phyloP scores from a whole-genome alignment of 2,888 invertebrate species.

The Drosophila hamatofila region DNA sequence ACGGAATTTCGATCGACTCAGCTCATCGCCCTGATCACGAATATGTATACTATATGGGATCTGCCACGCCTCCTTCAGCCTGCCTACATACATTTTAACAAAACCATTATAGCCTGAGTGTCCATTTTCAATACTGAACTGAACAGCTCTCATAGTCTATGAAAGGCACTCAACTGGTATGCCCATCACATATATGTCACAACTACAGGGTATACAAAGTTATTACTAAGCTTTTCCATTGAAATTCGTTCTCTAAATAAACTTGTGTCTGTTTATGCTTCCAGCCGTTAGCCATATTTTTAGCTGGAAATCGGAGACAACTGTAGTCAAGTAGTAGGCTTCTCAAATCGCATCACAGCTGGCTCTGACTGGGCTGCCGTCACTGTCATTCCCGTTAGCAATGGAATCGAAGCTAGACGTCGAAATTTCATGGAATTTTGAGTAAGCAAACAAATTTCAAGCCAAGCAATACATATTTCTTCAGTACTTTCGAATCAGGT shows the following conservation, averaged over 20 bases:
- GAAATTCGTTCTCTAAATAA: not conserved
- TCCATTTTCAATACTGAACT: too few relatives aligned
- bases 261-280: not conserved
- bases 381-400: not conserved
- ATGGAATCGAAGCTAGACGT: not conserved
- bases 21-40: too few relatives aligned
- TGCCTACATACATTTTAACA: too few relatives aligned
- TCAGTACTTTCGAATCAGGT: slow-evolving; percentile 1
- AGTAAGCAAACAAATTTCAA: slow-evolving; percentile 1
- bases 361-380: not conserved
- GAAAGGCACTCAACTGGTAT: not conserved
- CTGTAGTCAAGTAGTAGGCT: not conserved
- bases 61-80: too few relatives aligned
- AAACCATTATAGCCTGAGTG: too few relatives aligned
- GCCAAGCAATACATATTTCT: not conserved
- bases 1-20: too few relatives aligned
- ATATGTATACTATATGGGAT: too few relatives aligned
- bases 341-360: not conserved
- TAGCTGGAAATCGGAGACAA: not conserved
- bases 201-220: not conserved
- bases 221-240: not conserved
- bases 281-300: not conserved
- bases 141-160: not conserved
- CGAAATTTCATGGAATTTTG: slow-evolving; percentile 5
- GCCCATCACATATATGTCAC: not conserved